Conservation (phyloP, 2,888 invertebrate species). For the Lasioglossum leucozonium region DNA sequence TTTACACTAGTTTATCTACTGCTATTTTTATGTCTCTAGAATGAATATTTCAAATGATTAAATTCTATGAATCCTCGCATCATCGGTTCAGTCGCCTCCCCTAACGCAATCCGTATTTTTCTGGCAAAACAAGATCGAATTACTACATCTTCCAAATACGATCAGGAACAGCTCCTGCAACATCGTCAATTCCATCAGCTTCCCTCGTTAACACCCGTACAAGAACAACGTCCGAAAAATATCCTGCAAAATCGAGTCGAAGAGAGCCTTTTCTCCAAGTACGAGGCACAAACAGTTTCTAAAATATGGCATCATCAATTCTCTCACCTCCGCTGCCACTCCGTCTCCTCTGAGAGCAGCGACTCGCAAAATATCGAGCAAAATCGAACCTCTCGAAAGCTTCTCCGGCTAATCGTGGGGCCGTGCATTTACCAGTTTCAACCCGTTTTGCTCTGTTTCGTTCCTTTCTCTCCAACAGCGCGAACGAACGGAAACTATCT, state of each 20-base stretch:
- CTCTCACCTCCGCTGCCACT: neutral
- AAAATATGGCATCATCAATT: neutral
- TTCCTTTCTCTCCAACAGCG: constrained; percentile 1
- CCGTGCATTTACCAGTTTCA: neutral
- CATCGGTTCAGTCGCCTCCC: too few species aligned
- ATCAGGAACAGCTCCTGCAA: neutral
- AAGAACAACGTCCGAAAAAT: neutral
- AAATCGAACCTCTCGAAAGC: neutral
- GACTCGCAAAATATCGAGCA: neutral
- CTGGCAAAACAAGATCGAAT: too few species aligned
- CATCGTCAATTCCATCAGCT: neutral
- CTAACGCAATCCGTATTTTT: too few species aligned
- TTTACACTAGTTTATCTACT: neutral
- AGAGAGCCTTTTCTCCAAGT: neutral
- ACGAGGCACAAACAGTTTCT: neutral
- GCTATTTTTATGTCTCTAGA: neutral
- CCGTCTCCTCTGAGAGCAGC: neutral
- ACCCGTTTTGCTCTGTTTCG: constrained; percentile 22
- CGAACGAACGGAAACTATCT: constrained; percentile 38
- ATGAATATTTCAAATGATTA: too few species aligned
- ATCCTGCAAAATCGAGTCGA: neutral
- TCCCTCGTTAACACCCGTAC: neutral
- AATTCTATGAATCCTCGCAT: neutral
- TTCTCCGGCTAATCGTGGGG: neutral
- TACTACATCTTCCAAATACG: neutral